phyloP scores from a whole-genome alignment of 35 echinoderm and acorn worm genomes.

The Eucidaris tribuloides region DNA sequence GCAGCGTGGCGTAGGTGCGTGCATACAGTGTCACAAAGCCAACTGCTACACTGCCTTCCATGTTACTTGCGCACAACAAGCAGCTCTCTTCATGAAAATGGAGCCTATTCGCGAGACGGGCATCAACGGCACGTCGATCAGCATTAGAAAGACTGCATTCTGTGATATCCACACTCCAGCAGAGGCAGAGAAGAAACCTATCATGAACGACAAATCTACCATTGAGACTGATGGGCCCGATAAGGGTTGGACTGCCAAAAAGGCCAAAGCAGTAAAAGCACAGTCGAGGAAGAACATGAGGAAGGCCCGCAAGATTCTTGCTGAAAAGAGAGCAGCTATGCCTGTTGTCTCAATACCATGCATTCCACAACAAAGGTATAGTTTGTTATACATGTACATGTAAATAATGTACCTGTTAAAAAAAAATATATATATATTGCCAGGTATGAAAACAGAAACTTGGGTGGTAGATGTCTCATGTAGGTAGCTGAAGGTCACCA shows the following conservation, averaged over 20 bases:
- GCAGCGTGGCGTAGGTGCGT: constrained; percentile 91
- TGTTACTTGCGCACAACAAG: constrained; percentile 96
- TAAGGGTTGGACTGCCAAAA: constrained; percentile 80
- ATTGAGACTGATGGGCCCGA: constrained; percentile 38
- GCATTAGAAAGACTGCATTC: constrained; percentile 93
- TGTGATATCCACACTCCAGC: constrained; percentile 99
- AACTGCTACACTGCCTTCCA: constrained; percentile 99
- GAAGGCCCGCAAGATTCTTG: constrained; percentile 97
- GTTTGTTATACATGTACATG: no score
- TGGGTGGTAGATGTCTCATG: no score
- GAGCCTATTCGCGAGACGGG: constrained; percentile 90
- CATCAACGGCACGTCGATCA: constrained; percentile 94
- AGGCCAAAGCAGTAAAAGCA: constrained; percentile 95
- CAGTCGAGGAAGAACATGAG: constrained; percentile 98
- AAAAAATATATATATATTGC: no score
- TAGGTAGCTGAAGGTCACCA: no score
- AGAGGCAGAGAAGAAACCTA: constrained; percentile 85
- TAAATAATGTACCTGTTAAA: no score
- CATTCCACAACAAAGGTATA: constrained; percentile 94
- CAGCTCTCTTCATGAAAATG: constrained; percentile 98
- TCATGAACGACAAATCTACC: constrained; percentile 47
- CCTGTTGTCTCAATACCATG: constrained; percentile 95
- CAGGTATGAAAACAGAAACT: no score
- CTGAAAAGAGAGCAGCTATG: constrained; percentile 99
- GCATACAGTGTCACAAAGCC: constrained; percentile 99